phyloP scores from a whole-genome alignment of 2,888 invertebrate species.

The Catocala fraxini region DNA sequence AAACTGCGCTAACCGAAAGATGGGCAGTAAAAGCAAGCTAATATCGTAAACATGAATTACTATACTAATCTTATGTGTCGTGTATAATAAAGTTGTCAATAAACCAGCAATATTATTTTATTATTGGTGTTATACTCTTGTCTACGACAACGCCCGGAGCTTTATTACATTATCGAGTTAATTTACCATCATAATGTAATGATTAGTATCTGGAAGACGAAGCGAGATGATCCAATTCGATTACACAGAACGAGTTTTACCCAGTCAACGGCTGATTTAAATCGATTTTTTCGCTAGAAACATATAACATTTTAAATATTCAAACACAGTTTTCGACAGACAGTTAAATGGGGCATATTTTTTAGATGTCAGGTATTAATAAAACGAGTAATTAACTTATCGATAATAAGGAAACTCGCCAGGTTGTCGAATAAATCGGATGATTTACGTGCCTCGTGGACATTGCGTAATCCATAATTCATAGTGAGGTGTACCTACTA shows the following conservation, averaged over 20 bases:
- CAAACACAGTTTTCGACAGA: background rate
- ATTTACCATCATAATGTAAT: constrained; percentile 42
- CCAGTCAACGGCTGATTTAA: constrained; percentile 22
- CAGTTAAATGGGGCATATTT: constrained; percentile 11
- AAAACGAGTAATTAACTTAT: background rate
- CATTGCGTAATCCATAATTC: too few species aligned
- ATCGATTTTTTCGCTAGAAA: constrained; percentile 25
- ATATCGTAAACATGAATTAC: constrained; percentile 2
- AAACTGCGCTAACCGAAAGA: background rate
- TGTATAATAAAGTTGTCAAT: constrained; percentile 17
- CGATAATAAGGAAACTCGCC: constrained; percentile 1
- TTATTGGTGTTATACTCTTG: constrained; percentile 20
- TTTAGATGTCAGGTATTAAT: constrained; percentile 1
- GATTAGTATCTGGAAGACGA: constrained; percentile 25
- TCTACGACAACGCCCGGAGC: constrained; percentile 19
- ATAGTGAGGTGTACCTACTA: too few species aligned
- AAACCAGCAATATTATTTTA: constrained; percentile 18
- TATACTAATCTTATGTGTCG: constrained; percentile 2
- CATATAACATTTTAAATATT: constrained; percentile 5
- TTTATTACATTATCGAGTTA: constrained; percentile 33
- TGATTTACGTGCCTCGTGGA: background rate
- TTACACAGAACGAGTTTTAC: constrained; percentile 33
- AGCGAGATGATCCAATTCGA: constrained; percentile 32
- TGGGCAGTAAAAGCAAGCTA: background rate
- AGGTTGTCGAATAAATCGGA: background rate